phyloP scores from a whole-genome alignment of 2,888 invertebrate genomes.

The Amaurobius ferox region DNA sequence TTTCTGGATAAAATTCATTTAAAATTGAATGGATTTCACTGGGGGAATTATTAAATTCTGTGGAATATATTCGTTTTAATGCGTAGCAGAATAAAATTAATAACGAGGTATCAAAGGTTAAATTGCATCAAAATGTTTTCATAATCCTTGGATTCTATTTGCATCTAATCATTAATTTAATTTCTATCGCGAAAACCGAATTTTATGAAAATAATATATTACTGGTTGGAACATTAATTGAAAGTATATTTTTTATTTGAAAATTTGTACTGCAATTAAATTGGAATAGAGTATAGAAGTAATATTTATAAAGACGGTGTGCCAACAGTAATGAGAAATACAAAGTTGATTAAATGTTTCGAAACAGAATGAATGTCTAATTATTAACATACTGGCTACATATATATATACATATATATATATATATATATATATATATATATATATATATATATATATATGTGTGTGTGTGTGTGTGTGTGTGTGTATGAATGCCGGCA shows the following conservation, averaged over 20 bases:
- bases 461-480: neutral
- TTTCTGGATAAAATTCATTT: neutral
- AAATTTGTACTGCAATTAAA: too few species aligned
- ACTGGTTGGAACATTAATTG: too few species aligned
- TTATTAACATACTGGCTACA: neutral
- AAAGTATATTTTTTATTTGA: too few species aligned
- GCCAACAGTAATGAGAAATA: too few species aligned
- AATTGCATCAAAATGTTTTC: neutral
- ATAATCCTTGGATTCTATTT: neutral
- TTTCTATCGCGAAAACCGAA: neutral
- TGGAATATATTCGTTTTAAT: neutral
- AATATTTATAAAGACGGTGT: too few species aligned
- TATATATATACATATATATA: neutral
- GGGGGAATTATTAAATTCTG: neutral
- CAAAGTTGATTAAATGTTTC: too few species aligned
- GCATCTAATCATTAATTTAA: neutral
- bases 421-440: neutral
- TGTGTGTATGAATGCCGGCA: too few species aligned
- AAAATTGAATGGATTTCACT: neutral
- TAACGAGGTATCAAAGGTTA: neutral
- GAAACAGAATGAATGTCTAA: too few species aligned
- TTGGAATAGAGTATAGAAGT: too few species aligned
- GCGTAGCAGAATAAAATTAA: neutral
- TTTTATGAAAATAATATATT: too few species aligned
- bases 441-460: constrained; percentile 4